Evolutionary conservation across 2,113 vertebrate genomes (phyloP).

Genomic region (Hipposideros armiger): DNA sequence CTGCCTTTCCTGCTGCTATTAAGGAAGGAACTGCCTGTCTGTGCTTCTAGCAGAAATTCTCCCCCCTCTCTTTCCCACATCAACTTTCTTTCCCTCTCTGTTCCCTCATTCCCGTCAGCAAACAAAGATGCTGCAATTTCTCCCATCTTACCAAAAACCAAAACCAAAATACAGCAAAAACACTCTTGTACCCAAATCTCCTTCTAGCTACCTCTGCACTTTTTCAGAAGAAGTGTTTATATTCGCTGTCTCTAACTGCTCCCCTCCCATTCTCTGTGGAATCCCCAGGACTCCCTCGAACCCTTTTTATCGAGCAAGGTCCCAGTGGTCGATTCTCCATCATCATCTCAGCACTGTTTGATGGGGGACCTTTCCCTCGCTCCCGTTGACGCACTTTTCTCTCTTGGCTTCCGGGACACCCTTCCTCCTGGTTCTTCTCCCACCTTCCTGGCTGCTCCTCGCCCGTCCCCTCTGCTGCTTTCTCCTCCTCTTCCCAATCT

Average conservation of each 20-base stretch:
- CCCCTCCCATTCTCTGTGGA: not conserved
- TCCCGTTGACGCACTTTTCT: not conserved
- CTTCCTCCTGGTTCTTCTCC: not conserved
- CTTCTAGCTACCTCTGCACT: not conserved
- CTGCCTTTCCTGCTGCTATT: slow-evolving; percentile 18
- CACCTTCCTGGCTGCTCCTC: not conserved
- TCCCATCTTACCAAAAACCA: not conserved
- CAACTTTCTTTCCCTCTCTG: not conserved
- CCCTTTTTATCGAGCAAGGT: not conserved
- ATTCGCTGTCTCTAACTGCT: not conserved
- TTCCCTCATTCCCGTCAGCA: not conserved
- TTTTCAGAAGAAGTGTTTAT: not conserved
- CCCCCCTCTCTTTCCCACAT: not conserved
- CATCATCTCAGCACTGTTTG: not conserved
- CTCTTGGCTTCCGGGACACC: not conserved
- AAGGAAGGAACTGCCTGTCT: not conserved
- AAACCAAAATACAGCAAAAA: not conserved
- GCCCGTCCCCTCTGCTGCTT: not conserved
- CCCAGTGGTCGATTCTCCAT: rapidly evolving
- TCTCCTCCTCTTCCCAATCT: not conserved
- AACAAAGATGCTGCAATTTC: not conserved
- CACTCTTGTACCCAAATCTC: not conserved
- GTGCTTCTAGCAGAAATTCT: not conserved
- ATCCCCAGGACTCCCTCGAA: not conserved
- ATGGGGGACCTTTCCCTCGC: not conserved